Conservation (phyloP, 2,888 invertebrate genomes). For the Microchrysa polita region DNA sequence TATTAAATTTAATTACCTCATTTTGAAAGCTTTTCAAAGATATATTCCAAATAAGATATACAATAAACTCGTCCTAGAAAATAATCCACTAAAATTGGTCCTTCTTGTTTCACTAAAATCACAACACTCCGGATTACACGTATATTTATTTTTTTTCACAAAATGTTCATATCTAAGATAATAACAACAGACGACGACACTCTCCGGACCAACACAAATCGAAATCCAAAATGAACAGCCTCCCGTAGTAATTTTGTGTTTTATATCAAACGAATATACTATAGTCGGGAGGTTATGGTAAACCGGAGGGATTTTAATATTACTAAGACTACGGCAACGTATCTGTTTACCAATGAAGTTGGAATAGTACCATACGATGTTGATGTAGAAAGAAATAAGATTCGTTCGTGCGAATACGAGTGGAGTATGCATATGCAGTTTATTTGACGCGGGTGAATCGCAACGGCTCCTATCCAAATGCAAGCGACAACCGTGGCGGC, state of each 20-base stretch:
- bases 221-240: constrained; percentile 61
- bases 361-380: constrained; percentile 24
- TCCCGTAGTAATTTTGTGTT: constrained; percentile 61
- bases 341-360: background rate
- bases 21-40: background rate
- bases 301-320: constrained; percentile 28
- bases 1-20: constrained; percentile 28
- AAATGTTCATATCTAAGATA: too few relatives aligned
- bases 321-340: too few relatives aligned
- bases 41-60: too few relatives aligned
- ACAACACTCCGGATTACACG: constrained; percentile 1
- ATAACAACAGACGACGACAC: background rate
- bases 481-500: too few relatives aligned
- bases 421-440: too few relatives aligned
- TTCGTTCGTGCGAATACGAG: background rate
- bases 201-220: constrained; percentile 49
- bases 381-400: constrained; percentile 31
- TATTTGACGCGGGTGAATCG: background rate
- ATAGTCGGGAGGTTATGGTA: background rate
- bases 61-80: background rate
- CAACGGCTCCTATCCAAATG: background rate
- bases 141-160: too few relatives aligned
- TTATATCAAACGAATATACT: constrained; percentile 54
- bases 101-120: constrained; percentile 5
- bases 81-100: constrained; percentile 12